Evolutionary conservation across 2,888 invertebrate genomes (phyloP).

Genomic region (Melanotus villosus): DNA sequence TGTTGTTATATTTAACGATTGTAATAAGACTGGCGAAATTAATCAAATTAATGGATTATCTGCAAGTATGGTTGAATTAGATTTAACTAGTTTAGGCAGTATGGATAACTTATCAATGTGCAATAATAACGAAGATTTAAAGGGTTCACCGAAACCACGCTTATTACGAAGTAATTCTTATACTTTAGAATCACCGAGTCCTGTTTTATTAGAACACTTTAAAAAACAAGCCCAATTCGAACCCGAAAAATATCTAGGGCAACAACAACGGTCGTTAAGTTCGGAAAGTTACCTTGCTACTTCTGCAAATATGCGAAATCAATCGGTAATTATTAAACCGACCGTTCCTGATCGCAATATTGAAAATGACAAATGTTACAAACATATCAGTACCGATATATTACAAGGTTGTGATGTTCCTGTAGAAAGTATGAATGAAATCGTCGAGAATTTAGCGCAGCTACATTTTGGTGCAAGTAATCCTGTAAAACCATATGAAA

Average conservation of each 20-base stretch:
- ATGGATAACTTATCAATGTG: not conserved
- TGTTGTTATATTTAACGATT: conserved; percentile 23
- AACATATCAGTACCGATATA: not conserved
- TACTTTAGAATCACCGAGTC: conserved; percentile 83
- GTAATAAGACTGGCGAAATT: conserved; percentile 49
- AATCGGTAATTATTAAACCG: not conserved
- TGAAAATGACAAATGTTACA: not conserved
- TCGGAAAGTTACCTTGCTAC: not conserved
- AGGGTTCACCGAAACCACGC: not conserved
- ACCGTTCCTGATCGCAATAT: not conserved
- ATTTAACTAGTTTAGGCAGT: conserved; percentile 2
- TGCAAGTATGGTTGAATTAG: conserved; percentile 2
- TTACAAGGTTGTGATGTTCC: not conserved
- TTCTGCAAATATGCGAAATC: not conserved
- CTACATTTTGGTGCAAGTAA: conserved; percentile 11
- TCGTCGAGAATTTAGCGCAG: conserved; percentile 8
- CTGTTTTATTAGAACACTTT: conserved; percentile 78
- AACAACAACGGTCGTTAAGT: not conserved
- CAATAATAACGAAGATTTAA: too few species aligned
- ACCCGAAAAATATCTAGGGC: not conserved
- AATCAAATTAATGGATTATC: not conserved
- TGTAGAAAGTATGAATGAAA: not conserved
- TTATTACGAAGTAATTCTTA: conserved; percentile 81
- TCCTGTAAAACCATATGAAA: not conserved
- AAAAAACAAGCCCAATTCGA: conserved; percentile 66